Base-by-base conservation (phyloP, 2,797 vertebrate species). In the Melanotaenia pygmaea region DNA sequence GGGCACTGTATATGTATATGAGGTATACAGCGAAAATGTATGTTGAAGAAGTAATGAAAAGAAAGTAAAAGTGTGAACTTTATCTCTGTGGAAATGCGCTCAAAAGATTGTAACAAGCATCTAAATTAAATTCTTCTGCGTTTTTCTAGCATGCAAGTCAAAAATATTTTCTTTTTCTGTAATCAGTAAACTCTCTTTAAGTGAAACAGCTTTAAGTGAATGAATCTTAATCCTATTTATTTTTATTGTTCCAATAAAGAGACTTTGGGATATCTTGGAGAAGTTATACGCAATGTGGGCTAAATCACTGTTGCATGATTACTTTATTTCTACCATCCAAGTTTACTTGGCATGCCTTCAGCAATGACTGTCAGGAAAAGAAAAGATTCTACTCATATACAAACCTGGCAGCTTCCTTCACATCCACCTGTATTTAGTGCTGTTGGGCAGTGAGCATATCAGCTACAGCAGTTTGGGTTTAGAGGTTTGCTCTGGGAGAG, bases 401-500 rank as follows among this genome's bases (percentile, higher is more conserved):
- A 70, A 73, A 86, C 66, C 67, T 76, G 58, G 69, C 71, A 79
- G 62, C 73, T 63, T 65, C 43, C 38, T 76, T 76, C 66, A 64
- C 77, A 43, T 64, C 37, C 22, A 18, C 38, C 20, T 64, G 61
- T 77, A 53, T 79, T 74, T 80, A 28, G 68, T 69, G 67, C 70
- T 70, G 57, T 53, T 64, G 61, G 68, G 51, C 59, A 51, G 66
- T 18, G 56, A 80, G 79, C 70, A 77, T 77, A 77, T 84, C 70
- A 79, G 69, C 40, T 13, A 35, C 63, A 65, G 64, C 75, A 81
- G 73, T 79, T 81, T 82, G 73, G 81, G 64, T 84, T 88, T 81
- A 77, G 77, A 67, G 81, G 71, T 74, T 74, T 78, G 64, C 77
- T 83, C 78, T 78, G 71, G 69, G 59, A 83, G 79, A 82, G 72